Evolutionary conservation across 2,888 invertebrate genomes (phyloP).

Genomic region (Parnassius smintheus): DNA sequence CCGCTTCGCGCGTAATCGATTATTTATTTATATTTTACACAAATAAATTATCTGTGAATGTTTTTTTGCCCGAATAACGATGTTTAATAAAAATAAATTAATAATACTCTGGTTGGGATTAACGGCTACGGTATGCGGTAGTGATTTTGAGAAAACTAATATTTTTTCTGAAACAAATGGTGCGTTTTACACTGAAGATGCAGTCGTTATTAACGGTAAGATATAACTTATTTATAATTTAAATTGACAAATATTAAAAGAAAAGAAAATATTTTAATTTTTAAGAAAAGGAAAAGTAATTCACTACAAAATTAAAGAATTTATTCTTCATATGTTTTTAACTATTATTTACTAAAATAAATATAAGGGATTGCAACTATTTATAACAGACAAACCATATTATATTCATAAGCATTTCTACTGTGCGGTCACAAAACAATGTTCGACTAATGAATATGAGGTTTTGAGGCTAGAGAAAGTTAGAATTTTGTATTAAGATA

Average conservation of each 20-base stretch:
- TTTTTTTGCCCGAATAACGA: slow-evolving; percentile 35
- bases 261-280: too few relatives aligned
- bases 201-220: slow-evolving; percentile 76
- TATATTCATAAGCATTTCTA: slow-evolving; percentile 39
- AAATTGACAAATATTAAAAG: too few relatives aligned
- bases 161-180: slow-evolving; percentile 68
- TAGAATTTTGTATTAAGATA: slow-evolving; percentile 65
- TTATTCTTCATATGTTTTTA: neutral
- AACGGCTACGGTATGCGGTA: slow-evolving; percentile 52
- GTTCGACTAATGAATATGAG: slow-evolving; percentile 63
- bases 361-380: neutral
- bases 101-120: slow-evolving; percentile 47
- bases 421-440: slow-evolving; percentile 64
- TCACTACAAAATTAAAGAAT: neutral
- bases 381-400: neutral
- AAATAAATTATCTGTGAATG: slow-evolving; percentile 28
- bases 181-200: slow-evolving; percentile 70
- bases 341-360: neutral
- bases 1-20: slow-evolving; percentile 49
- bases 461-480: slow-evolving; percentile 80
- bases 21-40: slow-evolving; percentile 24
- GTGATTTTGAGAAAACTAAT: slow-evolving; percentile 50
- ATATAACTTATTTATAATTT: slow-evolving; percentile 2
- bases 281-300: too few relatives aligned
- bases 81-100: slow-evolving; percentile 53